Conservation (phyloP, 1,140 invertebrate species). For the Tribolium castaneum region DNA sequence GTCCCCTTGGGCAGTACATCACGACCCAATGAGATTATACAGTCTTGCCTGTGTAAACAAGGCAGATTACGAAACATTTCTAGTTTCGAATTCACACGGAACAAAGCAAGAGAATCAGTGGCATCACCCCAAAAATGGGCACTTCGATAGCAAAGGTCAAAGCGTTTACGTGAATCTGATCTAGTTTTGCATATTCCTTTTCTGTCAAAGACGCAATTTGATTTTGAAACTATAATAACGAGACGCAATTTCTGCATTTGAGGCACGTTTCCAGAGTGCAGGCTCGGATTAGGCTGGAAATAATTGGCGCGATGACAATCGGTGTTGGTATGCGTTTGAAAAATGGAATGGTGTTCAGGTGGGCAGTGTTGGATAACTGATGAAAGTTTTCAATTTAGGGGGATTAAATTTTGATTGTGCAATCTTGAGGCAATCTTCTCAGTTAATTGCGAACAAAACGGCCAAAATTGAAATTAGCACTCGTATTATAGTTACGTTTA, state of each 20-base stretch:
- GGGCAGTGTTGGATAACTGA: neutral
- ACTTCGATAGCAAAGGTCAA: constrained; percentile 2
- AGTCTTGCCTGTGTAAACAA: neutral
- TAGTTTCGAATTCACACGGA: constrained; percentile 1
- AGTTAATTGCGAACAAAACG: too few species aligned
- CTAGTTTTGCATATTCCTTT: neutral
- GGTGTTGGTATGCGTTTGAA: neutral
- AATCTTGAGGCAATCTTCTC: neutral
- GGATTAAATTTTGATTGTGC: neutral
- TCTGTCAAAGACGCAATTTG: neutral
- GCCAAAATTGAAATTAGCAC: neutral
- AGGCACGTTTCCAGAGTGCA: neutral
- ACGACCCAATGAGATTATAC: neutral
- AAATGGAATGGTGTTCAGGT: neutral
- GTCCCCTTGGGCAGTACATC: neutral
- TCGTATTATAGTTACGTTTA: neutral
- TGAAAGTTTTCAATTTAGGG: neutral
- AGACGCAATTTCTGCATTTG: neutral
- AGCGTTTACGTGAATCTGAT: constrained; percentile 6
- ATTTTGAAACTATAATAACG: constrained; percentile 1
- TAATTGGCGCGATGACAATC: neutral
- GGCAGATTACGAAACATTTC: neutral
- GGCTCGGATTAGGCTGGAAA: neutral
- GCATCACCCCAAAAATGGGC: neutral
- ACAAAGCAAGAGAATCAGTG: neutral